Evolutionary conservation across 2,113 vertebrate genomes (phyloP).

Genomic region (Leptocoma aspasia): DNA sequence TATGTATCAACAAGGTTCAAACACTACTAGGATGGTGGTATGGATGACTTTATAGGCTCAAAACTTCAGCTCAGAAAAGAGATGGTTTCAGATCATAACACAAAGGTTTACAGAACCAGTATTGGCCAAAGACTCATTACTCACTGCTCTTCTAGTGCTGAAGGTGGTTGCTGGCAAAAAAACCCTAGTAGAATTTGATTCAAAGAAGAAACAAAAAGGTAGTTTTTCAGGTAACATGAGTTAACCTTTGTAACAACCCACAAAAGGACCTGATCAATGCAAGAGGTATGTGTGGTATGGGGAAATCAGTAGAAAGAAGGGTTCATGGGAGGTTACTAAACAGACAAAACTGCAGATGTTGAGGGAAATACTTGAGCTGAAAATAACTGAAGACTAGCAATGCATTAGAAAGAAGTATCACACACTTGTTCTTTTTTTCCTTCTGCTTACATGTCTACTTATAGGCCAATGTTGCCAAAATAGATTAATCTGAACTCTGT

Average conservation of each 20-base stretch:
- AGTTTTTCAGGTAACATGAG: background rate
- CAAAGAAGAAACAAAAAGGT: background rate
- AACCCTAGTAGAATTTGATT: background rate
- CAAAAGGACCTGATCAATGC: background rate
- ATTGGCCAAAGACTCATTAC: background rate
- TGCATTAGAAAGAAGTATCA: background rate
- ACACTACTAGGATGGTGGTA: background rate
- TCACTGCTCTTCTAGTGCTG: background rate
- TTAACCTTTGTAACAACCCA: background rate
- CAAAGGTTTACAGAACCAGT: background rate
- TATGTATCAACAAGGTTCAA: background rate
- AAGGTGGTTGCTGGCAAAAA: background rate
- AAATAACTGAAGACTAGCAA: background rate
- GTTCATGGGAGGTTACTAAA: background rate
- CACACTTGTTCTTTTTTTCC: background rate
- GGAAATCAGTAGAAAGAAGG: background rate
- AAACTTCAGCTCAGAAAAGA: background rate
- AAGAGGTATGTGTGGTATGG: background rate
- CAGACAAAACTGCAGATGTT: background rate
- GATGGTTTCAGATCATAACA: background rate
- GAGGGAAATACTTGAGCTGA: background rate
- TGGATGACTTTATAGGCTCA: background rate
- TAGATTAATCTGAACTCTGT: background rate
- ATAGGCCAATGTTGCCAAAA: background rate
- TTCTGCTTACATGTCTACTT: background rate